These are phyloP conservation scores for Zosterops hypoxanthus DNA, from an alignment of 2,113 vertebrate genomes.

Conservation along the genomic window DNA sequence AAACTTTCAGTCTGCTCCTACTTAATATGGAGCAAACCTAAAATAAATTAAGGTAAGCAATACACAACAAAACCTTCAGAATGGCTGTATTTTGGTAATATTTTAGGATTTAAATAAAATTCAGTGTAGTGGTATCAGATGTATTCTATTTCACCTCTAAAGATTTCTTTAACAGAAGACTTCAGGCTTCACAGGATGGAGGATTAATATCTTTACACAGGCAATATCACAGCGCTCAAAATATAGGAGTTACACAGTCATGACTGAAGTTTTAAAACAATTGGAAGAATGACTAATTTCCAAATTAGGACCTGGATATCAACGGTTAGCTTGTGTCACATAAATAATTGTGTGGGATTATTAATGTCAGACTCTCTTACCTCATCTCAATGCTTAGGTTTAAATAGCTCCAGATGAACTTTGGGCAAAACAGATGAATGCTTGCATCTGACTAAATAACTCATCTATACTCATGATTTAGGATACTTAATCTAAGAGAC, in stretches of 20 bases:
- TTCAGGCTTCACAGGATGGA: not conserved
- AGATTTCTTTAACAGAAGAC: not conserved
- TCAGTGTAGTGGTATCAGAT: not conserved
- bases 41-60: not conserved
- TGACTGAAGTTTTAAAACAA: not conserved
- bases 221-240: not conserved
- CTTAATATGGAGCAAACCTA: not conserved
- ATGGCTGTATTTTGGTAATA: not conserved
- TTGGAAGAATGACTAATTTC: not conserved
- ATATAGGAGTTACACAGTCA: not conserved
- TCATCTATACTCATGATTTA: conserved; percentile 25
- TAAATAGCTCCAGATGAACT: conserved; percentile 30
- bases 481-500: not conserved
- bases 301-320: not conserved
- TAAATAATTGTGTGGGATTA: not conserved
- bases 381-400: not conserved
- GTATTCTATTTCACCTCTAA: not conserved
- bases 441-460: not conserved
- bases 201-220: not conserved
- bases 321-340: not conserved
- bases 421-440: not conserved
- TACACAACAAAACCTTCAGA: not conserved
- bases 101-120: not conserved
- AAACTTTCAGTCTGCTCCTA: not conserved
- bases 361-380: not conserved